Conservation (phyloP, 2,113 vertebrate genomes). For the Coracopsis vasa region DNA sequence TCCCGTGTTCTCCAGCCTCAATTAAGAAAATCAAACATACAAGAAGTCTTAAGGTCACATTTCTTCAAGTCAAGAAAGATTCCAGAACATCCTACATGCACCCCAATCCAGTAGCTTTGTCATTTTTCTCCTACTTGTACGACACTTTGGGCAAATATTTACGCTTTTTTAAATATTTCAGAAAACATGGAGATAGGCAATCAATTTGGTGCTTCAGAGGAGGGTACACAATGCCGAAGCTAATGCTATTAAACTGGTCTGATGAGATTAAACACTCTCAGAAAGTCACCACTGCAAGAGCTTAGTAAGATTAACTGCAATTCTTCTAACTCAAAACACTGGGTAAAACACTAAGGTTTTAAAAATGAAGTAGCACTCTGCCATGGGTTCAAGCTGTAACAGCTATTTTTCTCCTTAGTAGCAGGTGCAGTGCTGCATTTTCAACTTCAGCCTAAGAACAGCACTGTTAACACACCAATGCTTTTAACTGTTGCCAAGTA, state of each 20-base stretch:
- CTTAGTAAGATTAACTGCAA: background rate
- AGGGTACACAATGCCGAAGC: background rate
- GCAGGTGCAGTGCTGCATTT: too few species aligned
- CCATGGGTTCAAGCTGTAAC: too few species aligned
- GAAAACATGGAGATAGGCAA: background rate
- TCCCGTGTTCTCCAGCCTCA: background rate
- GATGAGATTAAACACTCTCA: background rate
- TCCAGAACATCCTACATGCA: background rate
- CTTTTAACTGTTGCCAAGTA: too few species aligned
- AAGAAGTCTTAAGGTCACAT: background rate
- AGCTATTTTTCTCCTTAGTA: too few species aligned
- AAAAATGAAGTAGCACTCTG: background rate
- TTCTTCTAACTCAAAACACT: background rate
- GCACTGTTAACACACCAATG: too few species aligned
- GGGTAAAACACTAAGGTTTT: background rate
- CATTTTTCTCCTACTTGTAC: background rate
- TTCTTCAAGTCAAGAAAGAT: background rate
- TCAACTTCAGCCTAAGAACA: too few species aligned
- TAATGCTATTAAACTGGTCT: background rate
- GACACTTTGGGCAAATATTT: background rate
- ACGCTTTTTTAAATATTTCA: background rate
- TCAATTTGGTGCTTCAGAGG: background rate
- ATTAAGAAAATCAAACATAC: background rate
- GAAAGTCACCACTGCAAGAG: background rate
- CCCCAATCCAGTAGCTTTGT: background rate